Base-by-base conservation (phyloP, 1,140 invertebrate species). In the Pinna nobilis region DNA sequence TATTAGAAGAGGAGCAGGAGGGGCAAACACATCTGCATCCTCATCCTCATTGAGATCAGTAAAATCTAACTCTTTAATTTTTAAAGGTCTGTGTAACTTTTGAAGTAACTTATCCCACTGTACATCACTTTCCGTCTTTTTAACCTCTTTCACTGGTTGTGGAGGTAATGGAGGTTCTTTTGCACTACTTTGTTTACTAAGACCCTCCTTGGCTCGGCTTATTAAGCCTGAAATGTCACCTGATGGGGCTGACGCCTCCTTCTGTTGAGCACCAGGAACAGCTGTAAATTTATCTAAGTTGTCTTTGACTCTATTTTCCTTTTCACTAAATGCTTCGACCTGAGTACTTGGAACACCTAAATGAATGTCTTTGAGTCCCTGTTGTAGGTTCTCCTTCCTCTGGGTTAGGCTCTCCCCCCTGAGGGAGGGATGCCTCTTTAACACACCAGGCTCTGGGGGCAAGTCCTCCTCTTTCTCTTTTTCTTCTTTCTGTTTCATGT, bases 31-130 rank as follows among this genome's bases (percentile, higher is more conserved):
- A 77, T 91, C 88, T 33, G 82, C 81, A 66, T 91, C 91, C 47
- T 89, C 89, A 28, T 93, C 93, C 69, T 93, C 93, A 33, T 84
- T 87, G 35, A 99, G 90, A 89, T 98, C 97, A 1, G 96, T 97
- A 84, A 99, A 99, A 88, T 99, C 97, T 64, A 99, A 90, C 88
- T 99, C 97, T 87, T 97, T 98, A 13, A 99, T 92, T 79, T 94
- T 93, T 51, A 99, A 90, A 0, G 96, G 93, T 76, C 97, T 90
- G 68, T 94, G 93, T 65, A 97, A 89, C 73, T 93, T 93, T 35
- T 93, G 93, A 28, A 95, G 93, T 66, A 97, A 88, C 79, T 96
- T 94, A 82, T 99, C 97, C 98, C 98, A 99, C 81, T 97, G 95
- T 0, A 98, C 89, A 84, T 98, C 96, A 84, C 95, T 97, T 88